Base-by-base conservation (phyloP, 2,888 invertebrate genomes). In the Aricia artaxerxes region DNA sequence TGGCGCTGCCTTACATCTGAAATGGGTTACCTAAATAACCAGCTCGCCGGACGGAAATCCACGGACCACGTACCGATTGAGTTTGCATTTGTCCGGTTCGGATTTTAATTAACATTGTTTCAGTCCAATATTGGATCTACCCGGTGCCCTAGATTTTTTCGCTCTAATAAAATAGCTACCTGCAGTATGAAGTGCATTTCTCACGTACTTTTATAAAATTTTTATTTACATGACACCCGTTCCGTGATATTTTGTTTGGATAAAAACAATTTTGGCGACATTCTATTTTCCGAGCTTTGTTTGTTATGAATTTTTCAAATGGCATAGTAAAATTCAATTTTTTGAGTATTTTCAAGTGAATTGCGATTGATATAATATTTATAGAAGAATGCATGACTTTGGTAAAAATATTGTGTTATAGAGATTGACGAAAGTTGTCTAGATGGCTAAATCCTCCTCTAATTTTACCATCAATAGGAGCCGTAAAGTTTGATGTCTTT, bases 11-110 rank as follows among this genome's bases (percentile, higher is more conserved):
- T 89, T 88, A 87, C 89, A 87, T 86, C 85, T 87, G 88, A 90
- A 91, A 87, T 89, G 88, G 92, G 92, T 90, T 92, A 91, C 90
- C 89, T 90, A 93, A 93, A 92, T 92, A 92, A 86, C 87, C 84
- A 84, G 88, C 90, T 90, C 87, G 86, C 86, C 85, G 77, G 80
- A 88, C 87, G 85, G 86, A 87, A 88, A 89, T 87, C 85, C 86
- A 84, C 85, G 86, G 83, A 84, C 86, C 87, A 84, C 85, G 86
- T 83, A 84, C 86, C 87, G 88, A 90, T 88, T 85, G 86, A 88
- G 86, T 88, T 91, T 88, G 86, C 87, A 86, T 85, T 89, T 87
- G 85, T 84, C 84, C 85, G 88, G 87, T 89, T 87, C 87, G 85
- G 86, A 85, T 89, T 92, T 92, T 90, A 90, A 91, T 91, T 90